Base-by-base conservation (phyloP, 2,113 vertebrate species). In the Pica pica region DNA sequence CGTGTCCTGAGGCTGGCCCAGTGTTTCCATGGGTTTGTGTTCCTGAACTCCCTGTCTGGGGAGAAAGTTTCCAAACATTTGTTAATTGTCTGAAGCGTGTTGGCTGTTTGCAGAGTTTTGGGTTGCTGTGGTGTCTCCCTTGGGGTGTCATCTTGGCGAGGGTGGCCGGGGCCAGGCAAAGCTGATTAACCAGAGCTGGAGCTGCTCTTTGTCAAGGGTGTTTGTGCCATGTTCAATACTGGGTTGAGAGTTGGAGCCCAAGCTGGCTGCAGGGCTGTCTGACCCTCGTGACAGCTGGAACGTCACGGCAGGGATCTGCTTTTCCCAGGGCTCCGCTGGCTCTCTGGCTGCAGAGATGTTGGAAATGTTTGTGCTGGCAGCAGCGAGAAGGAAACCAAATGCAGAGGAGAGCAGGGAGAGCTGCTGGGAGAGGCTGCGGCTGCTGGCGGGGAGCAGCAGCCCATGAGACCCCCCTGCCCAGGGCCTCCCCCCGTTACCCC, bases 71-170 rank as follows among this genome's bases (percentile, higher is more conserved):
- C 19, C 22, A 61, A 33, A 26, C 5, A 0, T 11, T 1, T 4
- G 16, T 69, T 52, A 6, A 7, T 47, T 28, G 35, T 0, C 1
- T 37, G 7, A 10, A 33, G 27, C 0, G 0, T 6, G 6, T 10
- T 18, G 55, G 61, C 26, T 0, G 0, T 68, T 46, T 1, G 13
- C 16, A 21, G 44, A 7, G 59, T 3, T 50, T 37, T 4, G 12
- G 8, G 9, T 46, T 27, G 23, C 68, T 10, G 11, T 30, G 21
- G 16, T 13, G 37, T 44, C 37, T 69, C 46, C 3, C 50, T 47
- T 15, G 60, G n/a, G 22, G 6, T 16, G 33, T 86, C 50, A 16
- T 23, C 50, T 65, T 23, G 24, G 52, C 1, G 2, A 44, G 64
- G 37, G 16, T 47, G 49, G 12, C 46, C 1, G 3, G 39, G 55